Evolutionary conservation across 2,888 invertebrate species (phyloP).

Genomic region (Rhamphomyia laevipes): DNA sequence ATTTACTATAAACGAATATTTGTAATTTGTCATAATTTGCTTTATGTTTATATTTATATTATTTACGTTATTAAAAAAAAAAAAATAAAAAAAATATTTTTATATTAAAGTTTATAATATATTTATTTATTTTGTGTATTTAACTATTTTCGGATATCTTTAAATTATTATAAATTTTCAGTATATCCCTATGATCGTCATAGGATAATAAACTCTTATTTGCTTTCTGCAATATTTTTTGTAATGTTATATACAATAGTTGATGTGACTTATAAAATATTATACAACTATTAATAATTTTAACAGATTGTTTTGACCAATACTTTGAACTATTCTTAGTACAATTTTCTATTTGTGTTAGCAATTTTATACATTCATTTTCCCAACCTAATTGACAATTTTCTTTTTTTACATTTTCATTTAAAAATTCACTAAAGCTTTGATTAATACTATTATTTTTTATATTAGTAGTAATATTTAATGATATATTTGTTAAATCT

Average conservation of each 20-base stretch:
- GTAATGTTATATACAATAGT: constrained; percentile 21
- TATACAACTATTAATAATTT: constrained; percentile 26
- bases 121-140: too few species aligned
- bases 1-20: too few species aligned
- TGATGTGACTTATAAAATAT: not conserved
- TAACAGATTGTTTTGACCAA: constrained; percentile 34
- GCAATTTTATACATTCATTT: constrained; percentile 18
- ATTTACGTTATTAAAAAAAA: too few species aligned
- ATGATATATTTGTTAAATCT: not conserved
- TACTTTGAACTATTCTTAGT: not conserved
- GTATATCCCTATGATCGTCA: constrained; percentile 25
- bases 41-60: too few species aligned
- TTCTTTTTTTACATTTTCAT: too few species aligned
- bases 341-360: constrained; percentile 14
- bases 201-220: constrained; percentile 30
- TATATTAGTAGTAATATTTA: not conserved
- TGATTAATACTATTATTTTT: not conserved
- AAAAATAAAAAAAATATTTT: too few species aligned
- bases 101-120: too few species aligned
- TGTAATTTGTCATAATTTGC: too few species aligned
- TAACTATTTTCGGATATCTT: too few species aligned
- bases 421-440: not conserved
- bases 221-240: constrained; percentile 26
- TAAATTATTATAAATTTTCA: too few species aligned
- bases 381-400: constrained; percentile 10